Base-by-base conservation (phyloP, 1,140 invertebrate species). In the Araneus ventricosus region DNA sequence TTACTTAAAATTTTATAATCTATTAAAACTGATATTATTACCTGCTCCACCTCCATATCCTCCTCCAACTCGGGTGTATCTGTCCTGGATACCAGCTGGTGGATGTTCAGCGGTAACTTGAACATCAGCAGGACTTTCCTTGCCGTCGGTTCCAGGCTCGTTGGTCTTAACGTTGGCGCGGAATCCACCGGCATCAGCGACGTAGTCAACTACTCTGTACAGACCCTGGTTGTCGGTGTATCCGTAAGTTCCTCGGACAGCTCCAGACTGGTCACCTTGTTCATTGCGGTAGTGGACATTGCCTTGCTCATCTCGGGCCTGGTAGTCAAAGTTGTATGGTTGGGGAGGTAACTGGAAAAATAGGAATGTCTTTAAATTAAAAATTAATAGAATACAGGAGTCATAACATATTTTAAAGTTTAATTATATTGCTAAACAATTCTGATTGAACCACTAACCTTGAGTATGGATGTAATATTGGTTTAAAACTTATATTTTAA, bases 201-300 rank as follows among this genome's bases (percentile, higher is more conserved):
- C 89, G 59, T 94, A 94, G 30, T 94, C 92, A n/a, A 98, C 97
- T 75, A 97, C 96, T 96, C 98, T 98, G 88, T 98, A 96, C 95
- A 97, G 96, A 8, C 97, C 98, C 94, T 97, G 96, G 70, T 97
- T 96, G 95, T 98, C 97, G 52, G 98, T 96, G 95, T 97, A 98
- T 88, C 98, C 98, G 95, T 98, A 98, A 41, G 97, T 98, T 80
- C 98, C 98, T 95, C 97, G 98, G 85, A 98, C 97, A 95, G 98
- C 97, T 37, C 98, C 98, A 93, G 97, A 95, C 37, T 97, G 97
- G 95, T 97, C 97, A 90, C 97, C 96, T 94, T 97, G 98, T 95
- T 98, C 98, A 59, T 94, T 93, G 20, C 94, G 94, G 75, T 88
- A 91, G 27, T 94, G 94, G 30, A 63, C 93, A 45, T 90, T 93